Base-by-base conservation (phyloP, 1,140 invertebrate species). In the Probaryconus sp. region DNA sequence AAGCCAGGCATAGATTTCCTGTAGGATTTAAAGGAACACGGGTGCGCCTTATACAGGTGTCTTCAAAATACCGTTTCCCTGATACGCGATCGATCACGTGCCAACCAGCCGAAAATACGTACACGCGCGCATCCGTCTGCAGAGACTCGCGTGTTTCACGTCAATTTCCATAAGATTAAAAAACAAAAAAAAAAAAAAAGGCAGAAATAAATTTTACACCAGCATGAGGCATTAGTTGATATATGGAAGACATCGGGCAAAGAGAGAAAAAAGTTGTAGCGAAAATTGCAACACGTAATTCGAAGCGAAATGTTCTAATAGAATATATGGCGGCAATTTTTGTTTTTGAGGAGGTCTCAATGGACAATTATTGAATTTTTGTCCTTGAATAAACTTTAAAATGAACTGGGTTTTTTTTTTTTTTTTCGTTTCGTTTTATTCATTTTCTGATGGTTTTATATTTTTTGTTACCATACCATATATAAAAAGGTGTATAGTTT, bases 71-170 rank as follows among this genome's bases (percentile, higher is more conserved):
- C 28, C 38, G 28, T 28, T 47, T 30, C 38, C 7, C 37, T 58
- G 45, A 24, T 38, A 38, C 51, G 31, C 60, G 53, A 72, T 72
- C 69, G 69, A 72, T 72, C 60, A 72, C 69, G 31, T 45, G 65
- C 11, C 48, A 48, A 13, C 50, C 31, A 40, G 37, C 45, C 45
- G 16, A 71, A 71, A 64, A 70, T 47, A 61, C 50, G 30, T 50
- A 43, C 20, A 55, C 47, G 24, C 40, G 24, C 65, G 53, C 38
- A 51, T 60, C 45, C 40, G 21, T 50, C 50, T 31, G 16, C 37
- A 13, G n/a, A 33, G 33, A 43, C 17, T 48, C 14, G 43, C 63
- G 43, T 58, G 63, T 43, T 67, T 67, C 7, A 58, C 18, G 13
- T 14, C 31, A 48, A 56, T 67, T 67, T 47, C 30, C 16, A 16